Conservation (phyloP, 2,888 invertebrate species). For the Nasonia oneida region DNA sequence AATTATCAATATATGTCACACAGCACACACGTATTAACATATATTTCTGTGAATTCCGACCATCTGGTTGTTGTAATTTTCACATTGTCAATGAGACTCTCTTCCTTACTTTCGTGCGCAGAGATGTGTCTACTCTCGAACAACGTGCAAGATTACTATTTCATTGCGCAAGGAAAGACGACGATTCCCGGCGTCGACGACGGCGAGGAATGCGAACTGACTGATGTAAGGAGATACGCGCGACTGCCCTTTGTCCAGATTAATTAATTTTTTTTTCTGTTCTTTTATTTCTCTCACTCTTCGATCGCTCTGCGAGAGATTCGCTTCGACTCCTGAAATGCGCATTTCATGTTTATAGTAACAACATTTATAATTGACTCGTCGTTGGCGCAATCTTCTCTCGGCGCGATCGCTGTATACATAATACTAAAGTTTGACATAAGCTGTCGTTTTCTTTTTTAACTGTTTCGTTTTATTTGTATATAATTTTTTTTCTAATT, state of each 20-base stretch:
- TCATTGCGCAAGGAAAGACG: conserved; percentile 95
- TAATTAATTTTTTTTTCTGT: conserved; percentile 54
- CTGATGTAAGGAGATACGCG: conserved; percentile 86
- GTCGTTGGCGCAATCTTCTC: conserved; percentile 26
- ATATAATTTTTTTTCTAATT: conserved; percentile 35
- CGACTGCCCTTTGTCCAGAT: conserved; percentile 65
- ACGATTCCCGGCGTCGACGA: conserved; percentile 95
- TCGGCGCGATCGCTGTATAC: conserved; percentile 8
- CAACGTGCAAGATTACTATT: conserved; percentile 91
- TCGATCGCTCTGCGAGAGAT: not conserved
- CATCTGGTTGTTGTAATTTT: not conserved
- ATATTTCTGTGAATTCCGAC: conserved; percentile 5
- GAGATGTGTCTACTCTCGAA: conserved; percentile 88
- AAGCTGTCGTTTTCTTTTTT: conserved; percentile 40
- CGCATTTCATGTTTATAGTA: no score
- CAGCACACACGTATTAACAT: not conserved
- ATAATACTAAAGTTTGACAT: conserved; percentile 19
- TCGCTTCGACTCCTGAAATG: not conserved
- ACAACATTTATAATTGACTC: no score
- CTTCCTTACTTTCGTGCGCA: conserved; percentile 78
- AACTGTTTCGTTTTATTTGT: conserved; percentile 40
- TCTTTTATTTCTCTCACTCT: conserved; percentile 49
- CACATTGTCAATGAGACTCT: conserved; percentile 54
- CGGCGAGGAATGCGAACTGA: conserved; percentile 90
- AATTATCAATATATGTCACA: not conserved